These are phyloP conservation scores for Cactoblastis cactorum DNA, from an alignment of 2,888 invertebrate species.

Conservation along the genomic window DNA sequence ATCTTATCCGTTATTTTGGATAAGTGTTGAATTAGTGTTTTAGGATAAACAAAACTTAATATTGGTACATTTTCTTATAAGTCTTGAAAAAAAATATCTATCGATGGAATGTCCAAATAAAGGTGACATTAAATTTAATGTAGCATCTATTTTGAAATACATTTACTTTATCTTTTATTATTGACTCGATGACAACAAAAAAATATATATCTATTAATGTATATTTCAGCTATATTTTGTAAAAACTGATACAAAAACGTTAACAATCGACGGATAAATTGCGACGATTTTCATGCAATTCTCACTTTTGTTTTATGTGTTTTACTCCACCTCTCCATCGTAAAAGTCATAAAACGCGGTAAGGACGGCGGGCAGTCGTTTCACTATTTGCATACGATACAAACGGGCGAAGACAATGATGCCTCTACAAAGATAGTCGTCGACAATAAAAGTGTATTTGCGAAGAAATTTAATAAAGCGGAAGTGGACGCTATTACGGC, in stretches of 20 bases:
- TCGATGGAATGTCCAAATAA: no score
- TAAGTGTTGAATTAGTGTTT: background rate
- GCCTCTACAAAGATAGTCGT: conserved; percentile 66
- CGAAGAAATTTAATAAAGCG: conserved; percentile 79
- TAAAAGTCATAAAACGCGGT: conserved; percentile 68
- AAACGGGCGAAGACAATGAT: conserved; percentile 59
- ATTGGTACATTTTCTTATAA: no score
- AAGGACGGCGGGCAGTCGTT: conserved; percentile 59
- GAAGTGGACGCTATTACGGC: conserved; percentile 71
- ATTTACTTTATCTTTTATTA: no score
- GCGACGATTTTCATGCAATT: no score
- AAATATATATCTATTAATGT: no score
- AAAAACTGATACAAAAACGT: no score
- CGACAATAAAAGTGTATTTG: conserved; percentile 77
- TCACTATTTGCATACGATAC: conserved; percentile 74
- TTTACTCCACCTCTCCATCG: conserved; percentile 41
- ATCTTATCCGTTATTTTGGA: conserved; percentile 17
- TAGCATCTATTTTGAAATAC: no score
- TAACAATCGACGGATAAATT: no score
- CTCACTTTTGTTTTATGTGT: conserved; percentile 42
- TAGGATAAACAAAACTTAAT: background rate
- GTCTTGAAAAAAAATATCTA: no score
- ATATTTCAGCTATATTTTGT: no score
- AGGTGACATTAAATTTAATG: no score
- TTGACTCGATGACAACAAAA: no score